These are phyloP conservation scores for Ianthella basta DNA, from an alignment of 37 sponge, comb jelly and placozoan genomes.

Conservation along the genomic window DNA sequence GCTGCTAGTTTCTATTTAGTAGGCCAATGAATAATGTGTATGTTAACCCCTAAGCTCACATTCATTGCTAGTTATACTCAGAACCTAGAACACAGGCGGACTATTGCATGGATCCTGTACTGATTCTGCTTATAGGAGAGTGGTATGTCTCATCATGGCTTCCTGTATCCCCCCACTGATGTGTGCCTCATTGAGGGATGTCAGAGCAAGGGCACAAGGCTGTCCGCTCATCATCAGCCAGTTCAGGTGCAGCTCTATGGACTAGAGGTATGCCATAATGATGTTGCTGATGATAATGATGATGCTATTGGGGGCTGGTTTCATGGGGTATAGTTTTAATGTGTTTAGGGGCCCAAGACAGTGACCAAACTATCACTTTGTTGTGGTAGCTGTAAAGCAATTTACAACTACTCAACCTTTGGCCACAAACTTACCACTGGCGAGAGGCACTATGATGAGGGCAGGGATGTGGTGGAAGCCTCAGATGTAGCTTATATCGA, in stretches of 20 bases:
- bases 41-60: too few species aligned
- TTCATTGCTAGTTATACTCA: too few species aligned
- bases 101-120: too few species aligned
- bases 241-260: constrained; percentile 14
- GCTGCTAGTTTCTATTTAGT: too few species aligned
- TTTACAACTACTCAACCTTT: constrained; percentile 8
- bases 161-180: constrained; percentile 18
- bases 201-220: background rate
- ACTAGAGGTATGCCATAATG: background rate
- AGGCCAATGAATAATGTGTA: too few species aligned
- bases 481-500: constrained; percentile 4
- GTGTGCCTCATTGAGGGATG: constrained; percentile 9
- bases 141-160: background rate
- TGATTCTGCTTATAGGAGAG: too few species aligned
- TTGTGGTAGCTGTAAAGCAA: constrained; percentile 8
- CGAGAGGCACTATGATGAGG: constrained; percentile 1
- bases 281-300: background rate
- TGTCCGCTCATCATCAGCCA: constrained; percentile 17
- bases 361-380: constrained; percentile 2
- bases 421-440: background rate
- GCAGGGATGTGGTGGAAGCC: constrained; percentile 3
- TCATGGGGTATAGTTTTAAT: background rate
- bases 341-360: background rate
- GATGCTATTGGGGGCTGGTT: background rate
- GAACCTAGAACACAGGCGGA: too few species aligned